phyloP scores from a whole-genome alignment of 2,888 invertebrate species.

The Sericinus montela region DNA sequence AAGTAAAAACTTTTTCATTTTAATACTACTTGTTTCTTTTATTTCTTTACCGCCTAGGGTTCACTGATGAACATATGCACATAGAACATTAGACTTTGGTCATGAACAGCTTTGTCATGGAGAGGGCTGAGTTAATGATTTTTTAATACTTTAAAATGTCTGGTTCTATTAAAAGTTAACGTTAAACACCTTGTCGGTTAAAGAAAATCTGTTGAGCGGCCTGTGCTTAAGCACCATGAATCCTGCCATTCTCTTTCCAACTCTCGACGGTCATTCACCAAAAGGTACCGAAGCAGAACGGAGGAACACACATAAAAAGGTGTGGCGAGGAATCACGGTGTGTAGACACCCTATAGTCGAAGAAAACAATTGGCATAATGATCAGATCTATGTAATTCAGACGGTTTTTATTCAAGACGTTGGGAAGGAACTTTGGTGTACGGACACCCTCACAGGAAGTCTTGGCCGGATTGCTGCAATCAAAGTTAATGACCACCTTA shows the following conservation, averaged over 20 bases:
- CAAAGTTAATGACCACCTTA: constrained; percentile 12
- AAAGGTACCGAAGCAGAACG: constrained; percentile 60
- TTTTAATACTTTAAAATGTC: too few relatives aligned
- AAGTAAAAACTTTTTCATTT: too few relatives aligned
- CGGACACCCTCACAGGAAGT: constrained; percentile 65
- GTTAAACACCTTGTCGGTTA: constrained; percentile 3
- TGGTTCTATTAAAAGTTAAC: not conserved
- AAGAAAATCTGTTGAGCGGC: constrained; percentile 51
- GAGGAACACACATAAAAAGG: constrained; percentile 71
- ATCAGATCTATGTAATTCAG: constrained; percentile 32
- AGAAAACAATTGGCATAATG: constrained; percentile 39
- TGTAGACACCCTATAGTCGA: constrained; percentile 58
- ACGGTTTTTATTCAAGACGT: constrained; percentile 35
- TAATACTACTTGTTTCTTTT: too few relatives aligned
- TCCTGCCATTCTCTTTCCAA: constrained; percentile 73
- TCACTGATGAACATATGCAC: too few relatives aligned
- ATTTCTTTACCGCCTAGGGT: too few relatives aligned
- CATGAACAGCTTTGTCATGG: too few relatives aligned
- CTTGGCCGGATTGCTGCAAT: constrained; percentile 17
- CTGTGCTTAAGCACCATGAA: constrained; percentile 64
- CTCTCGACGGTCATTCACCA: constrained; percentile 74
- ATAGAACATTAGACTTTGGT: too few relatives aligned
- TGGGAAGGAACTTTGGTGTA: constrained; percentile 48
- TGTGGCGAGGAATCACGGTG: constrained; percentile 70
- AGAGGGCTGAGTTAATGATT: too few relatives aligned